Percentiles rank a stretch among this genome's conserved stretches.
Conservation (phyloP, 64 coral and sea anemone genomes). For the Porites australiensis region DNA sequence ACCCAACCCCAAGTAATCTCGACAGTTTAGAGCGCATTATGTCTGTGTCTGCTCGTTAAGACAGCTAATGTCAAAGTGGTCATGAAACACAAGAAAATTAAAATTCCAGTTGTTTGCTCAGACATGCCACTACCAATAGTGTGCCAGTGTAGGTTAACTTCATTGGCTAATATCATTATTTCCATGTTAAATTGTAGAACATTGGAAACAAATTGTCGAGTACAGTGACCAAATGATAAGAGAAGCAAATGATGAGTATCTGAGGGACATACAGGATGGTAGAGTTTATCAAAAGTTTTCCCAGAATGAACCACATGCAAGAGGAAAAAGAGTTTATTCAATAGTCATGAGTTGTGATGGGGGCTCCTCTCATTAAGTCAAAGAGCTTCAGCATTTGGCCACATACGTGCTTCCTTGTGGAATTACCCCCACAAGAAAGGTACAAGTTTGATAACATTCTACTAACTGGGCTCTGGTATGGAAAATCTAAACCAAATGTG, state of each 20-base stretch:
- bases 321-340: not conserved
- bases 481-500: constrained; percentile 40
- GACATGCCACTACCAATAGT: too few relatives aligned
- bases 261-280: not conserved
- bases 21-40: too few relatives aligned
- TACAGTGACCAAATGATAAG: not conserved
- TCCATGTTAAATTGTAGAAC: not conserved
- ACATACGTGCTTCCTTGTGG: constrained; percentile 53
- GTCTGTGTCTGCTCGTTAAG: too few relatives aligned
- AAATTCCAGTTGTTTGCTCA: too few relatives aligned
- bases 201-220: not conserved
- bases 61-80: too few relatives aligned
- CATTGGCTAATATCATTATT: too few relatives aligned
- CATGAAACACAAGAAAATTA: too few relatives aligned
- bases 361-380: constrained; percentile 62
- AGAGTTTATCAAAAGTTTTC: not conserved
- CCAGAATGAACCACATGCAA: not conserved
- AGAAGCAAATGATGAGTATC: not conserved
- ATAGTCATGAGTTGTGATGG: constrained; percentile 55
- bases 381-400: constrained; percentile 62
- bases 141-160: too few relatives aligned
- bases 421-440: constrained; percentile 28
- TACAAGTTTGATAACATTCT: constrained; percentile 59
- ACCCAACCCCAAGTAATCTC: too few relatives aligned
- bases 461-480: constrained; percentile 54